Conservation (phyloP, 64 coral and sea anemone genomes). For the Stichodactyla helianthus region DNA sequence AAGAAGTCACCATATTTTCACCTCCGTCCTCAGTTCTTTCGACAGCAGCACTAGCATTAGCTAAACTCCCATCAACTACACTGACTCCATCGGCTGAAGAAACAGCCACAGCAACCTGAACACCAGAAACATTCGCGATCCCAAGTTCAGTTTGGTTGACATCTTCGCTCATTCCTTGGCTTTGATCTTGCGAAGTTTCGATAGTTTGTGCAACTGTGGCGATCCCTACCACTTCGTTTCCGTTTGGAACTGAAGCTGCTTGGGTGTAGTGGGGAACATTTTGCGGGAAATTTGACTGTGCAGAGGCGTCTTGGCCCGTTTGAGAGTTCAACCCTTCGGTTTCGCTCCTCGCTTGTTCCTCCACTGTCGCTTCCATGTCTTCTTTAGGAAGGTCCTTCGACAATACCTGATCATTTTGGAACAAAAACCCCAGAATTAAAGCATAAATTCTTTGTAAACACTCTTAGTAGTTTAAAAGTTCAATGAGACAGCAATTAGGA, state of each 20-base stretch:
- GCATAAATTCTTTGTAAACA: not conserved
- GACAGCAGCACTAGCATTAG: slow-evolving; percentile 37
- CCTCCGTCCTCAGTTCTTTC: slow-evolving; percentile 62
- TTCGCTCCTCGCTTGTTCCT: slow-evolving; percentile 72
- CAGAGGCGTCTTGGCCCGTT: slow-evolving; percentile 21
- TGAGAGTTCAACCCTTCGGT: slow-evolving; percentile 61
- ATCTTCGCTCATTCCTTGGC: slow-evolving; percentile 78
- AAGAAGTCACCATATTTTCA: slow-evolving; percentile 63
- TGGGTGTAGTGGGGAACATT: slow-evolving; percentile 69
- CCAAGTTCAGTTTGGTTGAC: slow-evolving; percentile 52
- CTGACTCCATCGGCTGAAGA: slow-evolving; percentile 64
- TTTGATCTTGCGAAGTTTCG: slow-evolving; percentile 78
- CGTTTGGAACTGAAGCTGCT: slow-evolving; percentile 74
- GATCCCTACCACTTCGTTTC: slow-evolving; percentile 61
- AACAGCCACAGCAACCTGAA: slow-evolving; percentile 82
- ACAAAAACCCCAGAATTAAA: slow-evolving; percentile 22
- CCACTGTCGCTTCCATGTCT: slow-evolving; percentile 34
- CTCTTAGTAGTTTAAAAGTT: not conserved
- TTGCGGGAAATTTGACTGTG: slow-evolving; percentile 70
- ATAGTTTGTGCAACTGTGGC: slow-evolving; percentile 60
- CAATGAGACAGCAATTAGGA: slow-evolving; percentile 11
- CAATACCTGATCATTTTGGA: slow-evolving; percentile 42
- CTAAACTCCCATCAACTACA: slow-evolving; percentile 46
- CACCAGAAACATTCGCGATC: slow-evolving; percentile 64
- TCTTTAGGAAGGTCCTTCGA: not conserved